A percentile compares a stretch with the other conserved stretches of the same genome.
These are phyloP conservation scores for Nezara viridula DNA, from an alignment of 2,888 invertebrate genomes.

Conservation along the genomic window DNA sequence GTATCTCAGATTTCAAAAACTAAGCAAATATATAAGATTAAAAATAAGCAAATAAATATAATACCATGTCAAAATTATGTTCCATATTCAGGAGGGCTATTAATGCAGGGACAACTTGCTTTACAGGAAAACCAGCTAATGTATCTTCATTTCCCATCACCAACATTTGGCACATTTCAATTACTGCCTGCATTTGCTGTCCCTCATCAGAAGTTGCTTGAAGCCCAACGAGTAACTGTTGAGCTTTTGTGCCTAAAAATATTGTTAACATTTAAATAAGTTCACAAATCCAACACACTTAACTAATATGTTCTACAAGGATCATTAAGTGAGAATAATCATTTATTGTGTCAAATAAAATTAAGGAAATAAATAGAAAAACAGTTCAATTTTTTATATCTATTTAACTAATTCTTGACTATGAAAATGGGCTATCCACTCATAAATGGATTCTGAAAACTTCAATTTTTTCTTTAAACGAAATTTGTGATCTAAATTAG, in stretches of 20 bases:
- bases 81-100: conserved; percentile 94
- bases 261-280: neutral
- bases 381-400: too few relatives aligned
- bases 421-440: too few relatives aligned
- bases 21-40: neutral
- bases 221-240: conserved; percentile 90
- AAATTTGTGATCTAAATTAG: too few relatives aligned
- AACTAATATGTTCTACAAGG: neutral
- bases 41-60: neutral
- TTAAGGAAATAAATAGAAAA: neutral
- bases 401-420: too few relatives aligned
- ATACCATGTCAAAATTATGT: conserved; percentile 97
- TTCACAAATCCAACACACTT: neutral
- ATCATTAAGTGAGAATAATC: neutral
- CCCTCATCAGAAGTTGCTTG: conserved; percentile 96
- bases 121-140: conserved; percentile 96
- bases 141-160: conserved; percentile 99
- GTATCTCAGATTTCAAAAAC: too few relatives aligned
- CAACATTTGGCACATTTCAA: conserved; percentile 98
- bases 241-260: conserved; percentile 85
- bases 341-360: neutral
- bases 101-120: conserved; percentile 96
- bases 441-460: too few relatives aligned
- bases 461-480: too few relatives aligned
- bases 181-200: conserved; percentile 95